Evolutionary conservation across 1,140 invertebrate species (phyloP).

Genomic region (Micrasema longulum): DNA sequence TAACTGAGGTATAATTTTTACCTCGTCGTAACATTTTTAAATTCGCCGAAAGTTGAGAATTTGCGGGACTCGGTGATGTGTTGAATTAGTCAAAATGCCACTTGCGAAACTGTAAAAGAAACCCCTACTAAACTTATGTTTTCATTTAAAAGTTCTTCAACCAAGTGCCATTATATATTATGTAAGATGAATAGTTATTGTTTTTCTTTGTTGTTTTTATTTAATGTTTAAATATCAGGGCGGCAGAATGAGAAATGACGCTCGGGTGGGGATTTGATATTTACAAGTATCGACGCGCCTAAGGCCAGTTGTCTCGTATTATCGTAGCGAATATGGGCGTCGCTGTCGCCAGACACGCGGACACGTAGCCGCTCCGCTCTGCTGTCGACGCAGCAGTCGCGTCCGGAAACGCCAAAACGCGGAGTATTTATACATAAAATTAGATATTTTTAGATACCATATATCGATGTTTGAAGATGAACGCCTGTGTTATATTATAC

Average conservation of each 20-base stretch:
- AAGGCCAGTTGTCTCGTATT: background rate
- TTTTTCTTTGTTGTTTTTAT: background rate
- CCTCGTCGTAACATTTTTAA: too few relatives aligned
- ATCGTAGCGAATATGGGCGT: background rate
- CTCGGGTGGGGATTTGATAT: too few relatives aligned
- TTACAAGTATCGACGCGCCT: background rate
- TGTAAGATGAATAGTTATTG: background rate
- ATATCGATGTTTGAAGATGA: conserved; percentile 19
- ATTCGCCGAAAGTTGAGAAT: too few relatives aligned
- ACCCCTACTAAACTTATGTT: too few relatives aligned
- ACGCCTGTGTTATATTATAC: conserved; percentile 9
- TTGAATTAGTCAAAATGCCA: too few relatives aligned
- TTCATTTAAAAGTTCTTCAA: conserved; percentile 23
- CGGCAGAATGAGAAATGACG: too few relatives aligned
- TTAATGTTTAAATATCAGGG: background rate
- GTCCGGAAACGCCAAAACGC: too few relatives aligned
- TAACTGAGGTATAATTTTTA: too few relatives aligned
- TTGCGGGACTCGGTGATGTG: too few relatives aligned
- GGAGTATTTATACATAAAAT: conserved; percentile 18
- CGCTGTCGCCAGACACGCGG: background rate
- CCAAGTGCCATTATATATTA: conserved; percentile 25
- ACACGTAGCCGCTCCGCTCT: too few relatives aligned
- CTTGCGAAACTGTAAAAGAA: too few relatives aligned
- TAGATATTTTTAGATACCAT: conserved; percentile 28
- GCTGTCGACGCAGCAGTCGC: background rate